phyloP scores from a whole-genome alignment of 2,797 vertebrate genomes.

The Zalophus californianus region DNA sequence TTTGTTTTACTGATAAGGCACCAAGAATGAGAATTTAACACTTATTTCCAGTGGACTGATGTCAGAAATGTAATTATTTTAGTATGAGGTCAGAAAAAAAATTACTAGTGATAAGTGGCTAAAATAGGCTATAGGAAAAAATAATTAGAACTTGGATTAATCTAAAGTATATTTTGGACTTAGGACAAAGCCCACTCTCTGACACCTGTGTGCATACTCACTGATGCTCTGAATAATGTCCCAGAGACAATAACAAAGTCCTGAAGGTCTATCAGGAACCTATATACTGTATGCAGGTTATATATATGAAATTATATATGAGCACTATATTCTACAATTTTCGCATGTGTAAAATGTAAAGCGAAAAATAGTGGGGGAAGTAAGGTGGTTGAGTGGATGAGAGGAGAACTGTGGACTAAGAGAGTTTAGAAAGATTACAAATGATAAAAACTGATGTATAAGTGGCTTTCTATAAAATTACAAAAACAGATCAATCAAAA shows the following conservation, averaged over 20 bases:
- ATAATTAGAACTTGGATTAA: slow-evolving; percentile 24
- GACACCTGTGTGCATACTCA: neutral
- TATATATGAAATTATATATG: slow-evolving; percentile 25
- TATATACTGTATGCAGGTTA: neutral
- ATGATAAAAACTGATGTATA: neutral
- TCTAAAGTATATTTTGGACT: slow-evolving; percentile 22
- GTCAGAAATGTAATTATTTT: slow-evolving; percentile 67
- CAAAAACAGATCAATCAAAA: slow-evolving; percentile 54
- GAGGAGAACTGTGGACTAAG: neutral
- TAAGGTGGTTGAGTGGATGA: neutral
- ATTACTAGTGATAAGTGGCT: slow-evolving; percentile 43
- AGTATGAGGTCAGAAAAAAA: slow-evolving; percentile 63
- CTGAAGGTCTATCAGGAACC: neutral
- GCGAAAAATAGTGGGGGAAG: neutral
- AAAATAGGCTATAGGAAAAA: slow-evolving; percentile 58
- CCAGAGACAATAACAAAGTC: neutral
- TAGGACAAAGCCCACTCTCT: neutral
- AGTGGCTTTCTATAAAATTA: slow-evolving; percentile 38
- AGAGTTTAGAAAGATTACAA: neutral
- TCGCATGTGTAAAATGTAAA: slow-evolving; percentile 16
- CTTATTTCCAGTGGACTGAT: slow-evolving; percentile 53
- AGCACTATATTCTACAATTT: neutral
- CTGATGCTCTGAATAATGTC: slow-evolving; percentile 27
- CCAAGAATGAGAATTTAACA: slow-evolving; percentile 51
- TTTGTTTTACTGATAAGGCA: slow-evolving; percentile 49